These are phyloP conservation scores for Drosophila parabipectinata DNA, from an alignment of 1,140 invertebrate species.

Conservation along the genomic window DNA sequence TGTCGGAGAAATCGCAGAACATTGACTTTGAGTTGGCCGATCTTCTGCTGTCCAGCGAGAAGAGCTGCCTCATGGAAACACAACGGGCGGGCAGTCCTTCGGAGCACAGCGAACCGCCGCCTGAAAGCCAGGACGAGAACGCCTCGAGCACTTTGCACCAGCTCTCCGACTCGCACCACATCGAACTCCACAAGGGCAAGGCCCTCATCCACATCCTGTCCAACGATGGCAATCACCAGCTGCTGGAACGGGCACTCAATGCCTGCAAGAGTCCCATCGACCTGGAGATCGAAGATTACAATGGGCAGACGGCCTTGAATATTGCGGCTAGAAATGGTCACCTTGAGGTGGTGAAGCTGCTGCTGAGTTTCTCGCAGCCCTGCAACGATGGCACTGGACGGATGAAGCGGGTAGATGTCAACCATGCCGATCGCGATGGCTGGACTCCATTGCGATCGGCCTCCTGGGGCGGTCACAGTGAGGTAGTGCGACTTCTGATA, in stretches of 20 bases:
- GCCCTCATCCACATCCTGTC: slow-evolving; percentile 90
- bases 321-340: slow-evolving; percentile 93
- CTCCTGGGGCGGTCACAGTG: slow-evolving; percentile 96
- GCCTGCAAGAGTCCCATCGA: slow-evolving; percentile 86
- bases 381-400: slow-evolving; percentile 84
- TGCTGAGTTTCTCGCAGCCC: slow-evolving; percentile 81
- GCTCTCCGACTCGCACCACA: slow-evolving; percentile 83
- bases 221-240: slow-evolving; percentile 89
- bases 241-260: slow-evolving; percentile 87
- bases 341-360: slow-evolving; percentile 88
- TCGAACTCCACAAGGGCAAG: slow-evolving; percentile 87
- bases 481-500: slow-evolving; percentile 93
- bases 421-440: slow-evolving; percentile 94
- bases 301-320: slow-evolving; percentile 93
- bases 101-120: slow-evolving; percentile 79
- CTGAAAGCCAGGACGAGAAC: slow-evolving; percentile 79
- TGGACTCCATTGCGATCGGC: slow-evolving; percentile 95
- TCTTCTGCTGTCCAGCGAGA: slow-evolving; percentile 77
- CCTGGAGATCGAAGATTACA: slow-evolving; percentile 88
- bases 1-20: slow-evolving; percentile 82
- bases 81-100: slow-evolving; percentile 79
- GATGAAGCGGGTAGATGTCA: slow-evolving; percentile 89
- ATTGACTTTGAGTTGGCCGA: slow-evolving; percentile 83
- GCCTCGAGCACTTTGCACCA: slow-evolving; percentile 76
- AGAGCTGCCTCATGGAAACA: slow-evolving; percentile 76